These are phyloP conservation scores for Acrossocheilus wenchowensis DNA, from an alignment of 2,797 vertebrate genomes.

Conservation along the genomic window DNA sequence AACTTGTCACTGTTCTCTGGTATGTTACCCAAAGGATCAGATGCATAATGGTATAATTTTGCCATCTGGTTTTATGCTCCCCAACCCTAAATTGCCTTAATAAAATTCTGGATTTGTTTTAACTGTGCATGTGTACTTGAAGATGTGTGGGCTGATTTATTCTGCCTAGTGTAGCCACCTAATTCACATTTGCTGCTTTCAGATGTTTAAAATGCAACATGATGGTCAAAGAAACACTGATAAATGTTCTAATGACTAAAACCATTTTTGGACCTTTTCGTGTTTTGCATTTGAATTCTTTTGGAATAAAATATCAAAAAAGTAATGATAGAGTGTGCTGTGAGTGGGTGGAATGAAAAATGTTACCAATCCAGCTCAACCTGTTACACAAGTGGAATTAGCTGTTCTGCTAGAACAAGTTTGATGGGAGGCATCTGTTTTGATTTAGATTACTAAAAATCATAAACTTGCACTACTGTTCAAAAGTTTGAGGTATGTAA, in stretches of 20 bases:
- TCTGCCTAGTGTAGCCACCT: neutral
- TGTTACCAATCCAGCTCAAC: neutral
- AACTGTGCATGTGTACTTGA: slow-evolving; percentile 4
- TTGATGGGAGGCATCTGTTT: neutral
- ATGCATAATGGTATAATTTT: neutral
- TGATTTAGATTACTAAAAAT: neutral
- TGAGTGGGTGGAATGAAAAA: neutral
- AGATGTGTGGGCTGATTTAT: neutral
- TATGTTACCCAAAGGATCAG: neutral
- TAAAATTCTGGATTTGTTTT: slow-evolving; percentile 42
- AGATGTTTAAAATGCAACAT: neutral
- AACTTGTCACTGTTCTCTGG: neutral
- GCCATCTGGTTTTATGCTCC: slow-evolving; percentile 4
- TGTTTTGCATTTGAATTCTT: neutral
- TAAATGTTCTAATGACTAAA: neutral
- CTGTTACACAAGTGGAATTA: neutral
- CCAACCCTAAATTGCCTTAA: slow-evolving; percentile 48
- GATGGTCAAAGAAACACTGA: neutral
- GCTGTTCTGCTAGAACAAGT: neutral
- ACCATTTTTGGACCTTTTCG: neutral
- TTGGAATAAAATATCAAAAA: slow-evolving; percentile 5
- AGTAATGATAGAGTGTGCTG: neutral
- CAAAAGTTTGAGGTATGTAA: neutral
- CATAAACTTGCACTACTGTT: neutral
- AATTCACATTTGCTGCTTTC: neutral